Conservation (phyloP, 2,888 invertebrate species). For the Cyrtodaria siliqua region DNA sequence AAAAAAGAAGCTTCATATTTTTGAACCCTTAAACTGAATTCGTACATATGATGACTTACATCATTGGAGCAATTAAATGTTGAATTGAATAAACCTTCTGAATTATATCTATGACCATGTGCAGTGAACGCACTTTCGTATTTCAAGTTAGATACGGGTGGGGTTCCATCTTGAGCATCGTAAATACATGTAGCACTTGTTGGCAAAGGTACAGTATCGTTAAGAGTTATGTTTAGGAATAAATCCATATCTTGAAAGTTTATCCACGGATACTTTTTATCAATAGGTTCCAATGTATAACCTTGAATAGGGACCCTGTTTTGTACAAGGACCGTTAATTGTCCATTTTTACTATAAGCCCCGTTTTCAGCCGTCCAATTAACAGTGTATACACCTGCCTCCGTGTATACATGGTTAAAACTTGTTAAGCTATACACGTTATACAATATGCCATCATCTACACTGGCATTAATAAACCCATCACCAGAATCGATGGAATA, state of each 20-base stretch:
- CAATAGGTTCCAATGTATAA: constrained; percentile 39
- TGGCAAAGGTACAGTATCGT: constrained; percentile 32
- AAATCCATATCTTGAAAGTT: constrained; percentile 43
- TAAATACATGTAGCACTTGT: constrained; percentile 58
- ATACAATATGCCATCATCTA: constrained; percentile 29
- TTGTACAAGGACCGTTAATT: constrained; percentile 46
- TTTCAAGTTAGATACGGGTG: constrained; percentile 7
- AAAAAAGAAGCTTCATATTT: constrained; percentile 38
- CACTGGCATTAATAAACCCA: constrained; percentile 16
- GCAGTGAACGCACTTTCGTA: constrained; percentile 28
- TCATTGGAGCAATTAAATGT: constrained; percentile 56
- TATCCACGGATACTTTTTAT: constrained; percentile 57
- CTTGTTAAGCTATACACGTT: constrained; percentile 18
- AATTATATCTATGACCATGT: constrained; percentile 27
- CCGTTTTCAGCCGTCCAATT: constrained; percentile 49
- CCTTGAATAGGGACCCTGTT: constrained; percentile 42
- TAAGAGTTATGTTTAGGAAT: constrained; percentile 45
- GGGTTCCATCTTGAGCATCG: constrained; percentile 37
- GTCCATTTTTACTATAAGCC: constrained; percentile 25
- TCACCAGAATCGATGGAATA: constrained; percentile 57
- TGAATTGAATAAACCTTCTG: constrained; percentile 45
- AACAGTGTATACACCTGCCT: constrained; percentile 32
- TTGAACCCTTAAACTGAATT: constrained; percentile 34
- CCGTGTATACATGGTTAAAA: constrained; percentile 42
- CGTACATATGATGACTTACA: constrained; percentile 39